Evolutionary conservation across 2,113 vertebrate species (phyloP), one percentile per base, ranked within the genome.

Genomic region (Cyphomyrus plagiostoma): DNA sequence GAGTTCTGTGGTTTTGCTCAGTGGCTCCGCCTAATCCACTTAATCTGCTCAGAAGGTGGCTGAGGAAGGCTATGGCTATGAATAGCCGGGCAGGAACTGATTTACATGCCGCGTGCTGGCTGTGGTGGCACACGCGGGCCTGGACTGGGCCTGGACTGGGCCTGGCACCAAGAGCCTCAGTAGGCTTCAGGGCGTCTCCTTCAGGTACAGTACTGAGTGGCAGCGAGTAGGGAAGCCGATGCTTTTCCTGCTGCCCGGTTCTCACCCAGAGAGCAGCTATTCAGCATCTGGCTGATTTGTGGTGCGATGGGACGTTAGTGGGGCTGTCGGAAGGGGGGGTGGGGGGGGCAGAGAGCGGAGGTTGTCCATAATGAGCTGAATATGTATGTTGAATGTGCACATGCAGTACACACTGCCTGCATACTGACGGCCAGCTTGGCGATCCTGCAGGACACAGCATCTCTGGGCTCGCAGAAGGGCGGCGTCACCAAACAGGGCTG

Each of bases 401-500:
- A 1, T 66, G 35, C 53, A 58, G 35, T 77, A 8, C 30, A 77
- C 30, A 8, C 10, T 45, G 7, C 11, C 7, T 17, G 52, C 21
- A 23, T 19, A 58, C 53, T 90, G 11, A 53, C 91, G 48, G 90
- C 11, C 88, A 58, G 90, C 42, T 88, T 49, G 89, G 66, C 74
- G 89, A 52, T 91, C 26, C 88, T 93, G 23, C 91, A 99, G 98
- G 98, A 99, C 92, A 97, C 98, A 0, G 97, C 98, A 82, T 99
- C 98, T 91, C 95, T 99, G 0, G 98, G 98, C 10, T 99, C 98
- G 90, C 98, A 99, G 95, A 99, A 99, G 93, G 98, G 98, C 0
- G 98, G 98, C 15, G 96, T 99, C 93, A 98, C 97, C 92, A 99
- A 97, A 92, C 98, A 99, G 83, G 97, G 98, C 91, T 99, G 98